phyloP scores from a whole-genome alignment of 2,888 invertebrate genomes.

The Scaptomyza flava region DNA sequence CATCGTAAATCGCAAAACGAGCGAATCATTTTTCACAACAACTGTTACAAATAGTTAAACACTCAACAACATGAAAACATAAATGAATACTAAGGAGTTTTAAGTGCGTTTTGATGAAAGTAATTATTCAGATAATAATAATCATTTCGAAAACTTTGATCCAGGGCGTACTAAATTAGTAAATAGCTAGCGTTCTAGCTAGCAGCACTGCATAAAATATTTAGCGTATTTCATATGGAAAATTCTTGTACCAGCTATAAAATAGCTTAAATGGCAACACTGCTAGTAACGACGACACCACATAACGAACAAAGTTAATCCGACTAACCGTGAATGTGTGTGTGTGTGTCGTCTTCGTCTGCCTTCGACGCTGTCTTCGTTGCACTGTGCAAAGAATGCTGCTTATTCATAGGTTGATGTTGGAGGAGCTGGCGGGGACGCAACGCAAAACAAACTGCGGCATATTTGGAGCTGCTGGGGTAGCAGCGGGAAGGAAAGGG shows the following conservation, averaged over 20 bases:
- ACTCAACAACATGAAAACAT: background rate
- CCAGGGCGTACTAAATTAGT: background rate
- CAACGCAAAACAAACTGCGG: slow-evolving; percentile 24
- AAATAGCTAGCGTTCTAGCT: background rate
- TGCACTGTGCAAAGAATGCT: slow-evolving; percentile 59
- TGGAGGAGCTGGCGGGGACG: background rate
- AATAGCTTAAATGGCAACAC: slow-evolving; percentile 2
- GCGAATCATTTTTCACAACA: no score
- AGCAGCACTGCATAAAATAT: background rate
- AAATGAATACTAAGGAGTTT: background rate
- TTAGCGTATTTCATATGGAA: background rate
- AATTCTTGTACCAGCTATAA: background rate
- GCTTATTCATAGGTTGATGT: slow-evolving; percentile 15
- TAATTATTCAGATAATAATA: background rate
- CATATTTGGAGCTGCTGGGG: slow-evolving; percentile 13
- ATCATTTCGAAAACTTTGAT: background rate
- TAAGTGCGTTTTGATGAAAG: background rate
- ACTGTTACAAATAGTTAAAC: background rate
- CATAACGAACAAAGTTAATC: slow-evolving; percentile 33
- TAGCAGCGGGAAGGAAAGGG: background rate
- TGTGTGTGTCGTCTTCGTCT: slow-evolving; percentile 17
- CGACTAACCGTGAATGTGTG: slow-evolving; percentile 8
- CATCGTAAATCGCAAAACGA: no score
- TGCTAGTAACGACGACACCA: background rate
- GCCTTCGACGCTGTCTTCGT: slow-evolving; percentile 38